Conservation (phyloP, 2,888 invertebrate species). For the Polydrusus tereticollis region DNA sequence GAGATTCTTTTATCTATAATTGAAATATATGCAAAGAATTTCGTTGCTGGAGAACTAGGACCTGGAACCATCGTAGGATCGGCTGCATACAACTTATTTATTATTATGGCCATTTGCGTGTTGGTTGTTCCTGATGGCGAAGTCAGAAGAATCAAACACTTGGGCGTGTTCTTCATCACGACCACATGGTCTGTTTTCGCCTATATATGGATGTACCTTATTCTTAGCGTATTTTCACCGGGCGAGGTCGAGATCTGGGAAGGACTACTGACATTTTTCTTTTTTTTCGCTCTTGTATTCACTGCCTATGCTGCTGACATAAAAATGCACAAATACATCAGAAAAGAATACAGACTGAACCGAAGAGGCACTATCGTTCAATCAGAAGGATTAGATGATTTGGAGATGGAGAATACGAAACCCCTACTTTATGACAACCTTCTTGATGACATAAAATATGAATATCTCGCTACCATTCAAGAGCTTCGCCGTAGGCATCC, state of each 20-base stretch:
- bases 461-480: constrained; percentile 91
- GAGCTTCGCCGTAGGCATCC: constrained; percentile 94
- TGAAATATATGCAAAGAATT: constrained; percentile 96
- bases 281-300: constrained; percentile 96
- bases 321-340: constrained; percentile 80
- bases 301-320: constrained; percentile 98
- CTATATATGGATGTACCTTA: constrained; percentile 98
- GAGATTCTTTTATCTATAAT: constrained; percentile 98
- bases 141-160: constrained; percentile 93
- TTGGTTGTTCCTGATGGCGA: constrained; percentile 92
- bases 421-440: constrained; percentile 77
- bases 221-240: constrained; percentile 88
- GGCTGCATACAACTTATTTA: constrained; percentile 98
- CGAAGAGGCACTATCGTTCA: constrained; percentile 92
- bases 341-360: constrained; percentile 76
- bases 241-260: constrained; percentile 98
- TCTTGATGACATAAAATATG: constrained; percentile 92
- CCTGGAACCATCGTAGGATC: constrained; percentile 99
- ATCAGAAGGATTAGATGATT: constrained; percentile 81
- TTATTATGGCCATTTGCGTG: constrained; percentile 97
- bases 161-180: constrained; percentile 97
- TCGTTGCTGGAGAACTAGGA: constrained; percentile 96
- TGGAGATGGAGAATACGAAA: constrained; percentile 76
- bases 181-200: constrained; percentile 98
- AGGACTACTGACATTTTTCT: constrained; percentile 92